A percentile compares a stretch with the other conserved stretches of the same genome.
Conservation (phyloP, 2,113 vertebrate genomes). For the Camelus dromedarius region DNA sequence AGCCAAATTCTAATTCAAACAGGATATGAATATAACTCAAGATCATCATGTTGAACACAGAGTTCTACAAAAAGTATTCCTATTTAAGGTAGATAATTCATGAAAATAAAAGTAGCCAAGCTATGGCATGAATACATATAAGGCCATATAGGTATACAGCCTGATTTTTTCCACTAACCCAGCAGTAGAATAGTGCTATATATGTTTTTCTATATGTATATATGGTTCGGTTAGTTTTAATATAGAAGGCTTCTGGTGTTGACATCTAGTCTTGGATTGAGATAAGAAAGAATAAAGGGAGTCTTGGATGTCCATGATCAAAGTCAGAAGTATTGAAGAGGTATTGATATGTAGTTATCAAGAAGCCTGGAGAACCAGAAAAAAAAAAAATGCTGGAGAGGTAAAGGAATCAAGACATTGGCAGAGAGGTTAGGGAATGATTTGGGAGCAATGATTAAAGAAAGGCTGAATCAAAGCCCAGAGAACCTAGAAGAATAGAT, state of each 20-base stretch:
- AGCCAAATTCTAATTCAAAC: constrained; percentile 78
- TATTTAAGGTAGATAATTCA: constrained; percentile 79
- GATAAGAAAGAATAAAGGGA: background rate
- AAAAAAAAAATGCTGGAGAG: background rate
- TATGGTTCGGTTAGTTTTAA: background rate
- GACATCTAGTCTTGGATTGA: background rate
- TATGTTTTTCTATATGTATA: background rate
- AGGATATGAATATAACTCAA: constrained; percentile 75
- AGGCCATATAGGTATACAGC: constrained; percentile 55
- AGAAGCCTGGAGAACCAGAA: background rate
- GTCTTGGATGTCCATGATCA: background rate
- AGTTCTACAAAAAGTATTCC: constrained; percentile 77
- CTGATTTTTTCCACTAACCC: constrained; percentile 73
- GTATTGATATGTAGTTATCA: background rate
- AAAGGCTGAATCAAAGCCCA: background rate
- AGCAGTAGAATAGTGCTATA: background rate
- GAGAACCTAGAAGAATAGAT: background rate
- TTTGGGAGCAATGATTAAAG: background rate
- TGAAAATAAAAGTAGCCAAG: constrained; percentile 80
- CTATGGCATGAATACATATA: constrained; percentile 67
- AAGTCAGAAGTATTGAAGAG: background rate
- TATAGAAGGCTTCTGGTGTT: background rate
- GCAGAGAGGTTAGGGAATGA: background rate
- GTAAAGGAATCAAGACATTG: background rate
- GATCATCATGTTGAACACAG: constrained; percentile 71